Evolutionary conservation across 53 echinoderm and acorn worm species (phyloP).

Genomic region (Hippasteria phrygiana): DNA sequence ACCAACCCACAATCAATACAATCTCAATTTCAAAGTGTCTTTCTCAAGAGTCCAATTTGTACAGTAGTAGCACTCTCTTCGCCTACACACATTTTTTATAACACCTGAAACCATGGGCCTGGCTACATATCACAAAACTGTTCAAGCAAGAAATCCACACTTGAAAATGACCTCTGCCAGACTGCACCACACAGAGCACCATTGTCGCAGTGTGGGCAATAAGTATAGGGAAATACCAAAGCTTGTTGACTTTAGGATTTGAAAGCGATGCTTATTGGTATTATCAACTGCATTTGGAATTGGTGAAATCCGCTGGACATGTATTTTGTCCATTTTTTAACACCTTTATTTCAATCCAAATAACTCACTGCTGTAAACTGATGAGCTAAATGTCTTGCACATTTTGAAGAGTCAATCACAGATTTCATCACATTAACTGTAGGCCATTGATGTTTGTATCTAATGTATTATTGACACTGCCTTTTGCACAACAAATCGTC

Average conservation of each 20-base stretch:
- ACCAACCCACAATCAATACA: not conserved
- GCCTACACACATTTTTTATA: not conserved
- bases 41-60: conserved; percentile 19
- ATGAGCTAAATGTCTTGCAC: not conserved
- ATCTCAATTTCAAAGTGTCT: conserved; percentile 36
- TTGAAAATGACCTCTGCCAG: conserved; percentile 37
- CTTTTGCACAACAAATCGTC: too few species aligned
- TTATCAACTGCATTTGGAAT: not conserved
- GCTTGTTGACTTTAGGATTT: conserved; percentile 62
- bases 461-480: too few species aligned
- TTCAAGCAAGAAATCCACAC: conserved; percentile 42
- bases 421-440: too few species aligned
- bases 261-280: conserved; percentile 7
- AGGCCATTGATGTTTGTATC: too few species aligned
- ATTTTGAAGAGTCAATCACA: not conserved
- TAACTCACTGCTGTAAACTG: not conserved
- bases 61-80: not conserved
- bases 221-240: conserved; percentile 31
- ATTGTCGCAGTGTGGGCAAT: conserved; percentile 26
- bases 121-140: conserved; percentile 24
- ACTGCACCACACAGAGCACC: conserved; percentile 33
- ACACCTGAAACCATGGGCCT: not conserved
- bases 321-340: too few species aligned
- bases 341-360: not conserved
- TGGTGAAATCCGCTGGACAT: not conserved